phyloP scores from a whole-genome alignment of 1,140 invertebrate species.

The Papilio machaon region DNA sequence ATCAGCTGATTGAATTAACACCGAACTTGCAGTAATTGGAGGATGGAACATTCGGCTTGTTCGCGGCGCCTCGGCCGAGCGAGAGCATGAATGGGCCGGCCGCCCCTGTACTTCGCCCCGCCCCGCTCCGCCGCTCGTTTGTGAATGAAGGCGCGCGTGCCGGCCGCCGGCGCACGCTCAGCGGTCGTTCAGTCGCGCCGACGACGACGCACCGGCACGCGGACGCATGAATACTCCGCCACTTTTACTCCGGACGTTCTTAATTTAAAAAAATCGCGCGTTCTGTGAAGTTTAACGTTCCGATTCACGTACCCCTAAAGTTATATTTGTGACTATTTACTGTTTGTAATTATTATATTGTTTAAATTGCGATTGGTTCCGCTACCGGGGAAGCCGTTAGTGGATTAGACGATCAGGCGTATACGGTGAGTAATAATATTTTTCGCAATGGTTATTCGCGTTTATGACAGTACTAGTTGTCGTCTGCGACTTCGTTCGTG shows the following conservation, averaged over 20 bases:
- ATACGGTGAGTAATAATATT: conserved; percentile 71
- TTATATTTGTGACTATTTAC: conserved; percentile 54
- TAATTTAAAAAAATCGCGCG: conserved; percentile 67
- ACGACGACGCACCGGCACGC: conserved; percentile 65
- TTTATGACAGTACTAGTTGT: conserved; percentile 44
- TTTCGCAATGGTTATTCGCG: conserved; percentile 51
- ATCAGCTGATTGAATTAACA: conserved; percentile 20
- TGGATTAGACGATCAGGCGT: conserved; percentile 52
- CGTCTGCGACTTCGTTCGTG: too few relatives aligned
- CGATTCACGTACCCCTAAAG: conserved; percentile 43
- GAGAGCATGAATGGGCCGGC: conserved; percentile 66
- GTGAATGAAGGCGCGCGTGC: conserved; percentile 70
- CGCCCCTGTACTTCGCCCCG: conserved; percentile 48
- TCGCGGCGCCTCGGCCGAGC: conserved; percentile 49
- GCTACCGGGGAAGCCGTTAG: conserved; percentile 55
- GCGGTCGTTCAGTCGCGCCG: conserved; percentile 73
- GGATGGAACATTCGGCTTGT: conserved; percentile 41
- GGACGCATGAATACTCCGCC: conserved; percentile 59
- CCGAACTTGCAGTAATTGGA: conserved; percentile 20
- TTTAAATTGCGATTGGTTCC: conserved; percentile 29
- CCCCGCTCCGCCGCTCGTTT: conserved; percentile 69
- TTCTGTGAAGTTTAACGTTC: conserved; percentile 48
- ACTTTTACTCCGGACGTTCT: conserved; percentile 61
- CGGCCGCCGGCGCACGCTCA: conserved; percentile 73
- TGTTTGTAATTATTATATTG: conserved; percentile 40